Percentiles rank a stretch among this genome's conserved stretches.
phyloP scores from a whole-genome alignment of 1,140 invertebrate genomes.

The Atta colombica region DNA sequence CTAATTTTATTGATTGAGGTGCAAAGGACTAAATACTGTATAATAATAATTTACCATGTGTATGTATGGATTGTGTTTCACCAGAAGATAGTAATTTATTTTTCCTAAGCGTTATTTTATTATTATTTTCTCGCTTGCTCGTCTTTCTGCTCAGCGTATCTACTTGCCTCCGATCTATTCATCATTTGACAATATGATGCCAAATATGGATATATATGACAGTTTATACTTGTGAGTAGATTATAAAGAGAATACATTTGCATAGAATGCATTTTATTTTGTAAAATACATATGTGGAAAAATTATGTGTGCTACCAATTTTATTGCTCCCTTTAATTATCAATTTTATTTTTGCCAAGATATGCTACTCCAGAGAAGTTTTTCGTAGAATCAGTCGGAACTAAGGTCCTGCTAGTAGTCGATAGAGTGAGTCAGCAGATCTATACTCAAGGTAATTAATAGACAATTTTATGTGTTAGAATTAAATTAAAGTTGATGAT shows the following conservation, averaged over 20 bases:
- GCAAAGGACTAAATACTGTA: too few species aligned
- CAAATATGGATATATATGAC: slow-evolving; percentile 86
- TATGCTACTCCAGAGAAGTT: slow-evolving; percentile 92
- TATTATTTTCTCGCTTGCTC: slow-evolving; percentile 21
- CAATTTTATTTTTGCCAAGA: slow-evolving; percentile 83
- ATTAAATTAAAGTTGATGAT: neutral
- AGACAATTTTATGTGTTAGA: neutral
- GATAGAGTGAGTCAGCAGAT: slow-evolving; percentile 91
- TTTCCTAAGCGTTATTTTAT: slow-evolving; percentile 29
- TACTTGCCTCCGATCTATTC: neutral
- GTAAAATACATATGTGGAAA: neutral
- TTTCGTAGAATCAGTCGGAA: slow-evolving; percentile 89
- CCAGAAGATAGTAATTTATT: slow-evolving; percentile 51
- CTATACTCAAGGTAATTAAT: slow-evolving; percentile 88
- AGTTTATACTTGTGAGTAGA: slow-evolving; percentile 89
- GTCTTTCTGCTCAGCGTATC: slow-evolving; percentile 1
- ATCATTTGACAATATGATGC: slow-evolving; percentile 78
- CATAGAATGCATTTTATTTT: slow-evolving; percentile 16
- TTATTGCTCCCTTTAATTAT: neutral
- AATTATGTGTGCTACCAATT: neutral
- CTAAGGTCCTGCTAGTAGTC: slow-evolving; percentile 90
- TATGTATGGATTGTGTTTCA: slow-evolving; percentile 53
- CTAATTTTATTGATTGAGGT: too few species aligned
- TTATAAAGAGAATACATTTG: neutral
- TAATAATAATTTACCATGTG: neutral